Base-by-base conservation (phyloP, 2,888 invertebrate genomes). In the Drosophila rellima region DNA sequence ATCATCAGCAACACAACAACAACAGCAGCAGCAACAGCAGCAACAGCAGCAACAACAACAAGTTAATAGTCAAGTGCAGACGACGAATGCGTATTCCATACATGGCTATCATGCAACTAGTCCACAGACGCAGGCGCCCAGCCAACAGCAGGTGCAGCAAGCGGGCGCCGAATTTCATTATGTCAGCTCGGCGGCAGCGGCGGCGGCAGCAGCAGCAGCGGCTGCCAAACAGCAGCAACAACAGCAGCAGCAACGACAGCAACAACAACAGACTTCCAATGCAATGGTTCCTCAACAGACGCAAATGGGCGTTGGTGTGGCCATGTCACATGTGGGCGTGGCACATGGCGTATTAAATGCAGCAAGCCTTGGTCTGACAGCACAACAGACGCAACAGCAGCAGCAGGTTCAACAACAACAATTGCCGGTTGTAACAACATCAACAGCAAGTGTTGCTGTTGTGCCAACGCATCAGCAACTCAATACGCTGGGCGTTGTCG, bases 31-130 rank as follows among this genome's bases (percentile, higher is more conserved):
- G 74, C 63, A 78, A 71, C 80, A 80, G 80, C 50, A 86, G 69
- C 81, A 80, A 31, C 82, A 57, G 73, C 88, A 64, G 82, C 91
- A 59, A 87, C 91, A 69, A 78, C 91, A 65, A 80, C 70, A 70
- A 61, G 84, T 59, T 64, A 85, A 80, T 26, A 85, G 52, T 55
- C 77, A 50, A 90, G 90, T 86, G 74, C 95, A 95, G 90, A 96
- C 96, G 78, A 94, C 94, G 78, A 95, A 94, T 91, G 88, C 90
- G 64, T 97, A 96, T 94, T 96, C 96, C 92, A 96, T 97, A 96
- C 75, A 77, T 37, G 75, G 75, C 50, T 93, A 92, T 90, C 85
- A 92, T 72, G 91, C 92, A 90, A 92, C 93, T 91, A 93, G 93
- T 92, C 92, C 93, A 80, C 92, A 92, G 72, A 88, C 90, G 68